phyloP scores from a whole-genome alignment of 2,797 vertebrate genomes.

The Eulemur mongoz region DNA sequence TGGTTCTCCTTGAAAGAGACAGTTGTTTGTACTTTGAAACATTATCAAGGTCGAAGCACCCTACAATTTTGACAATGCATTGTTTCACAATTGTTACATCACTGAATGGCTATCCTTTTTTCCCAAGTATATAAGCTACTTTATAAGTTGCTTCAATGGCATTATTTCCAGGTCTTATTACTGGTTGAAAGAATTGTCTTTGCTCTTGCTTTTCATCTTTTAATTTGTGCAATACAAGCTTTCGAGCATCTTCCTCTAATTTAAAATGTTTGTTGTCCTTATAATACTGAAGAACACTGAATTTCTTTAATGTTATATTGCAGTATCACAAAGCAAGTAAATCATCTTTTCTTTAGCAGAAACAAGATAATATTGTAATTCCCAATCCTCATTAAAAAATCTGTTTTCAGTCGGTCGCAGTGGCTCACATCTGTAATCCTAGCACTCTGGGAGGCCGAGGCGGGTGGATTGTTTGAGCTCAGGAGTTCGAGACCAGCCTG shows the following conservation, averaged over 20 bases:
- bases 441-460: too few species aligned
- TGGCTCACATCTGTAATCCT: too few species aligned
- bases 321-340: neutral
- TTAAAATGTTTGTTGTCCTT: neutral
- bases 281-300: neutral
- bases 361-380: neutral
- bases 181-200: neutral
- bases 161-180: neutral
- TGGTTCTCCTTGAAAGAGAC: neutral
- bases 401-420: rapidly evolving
- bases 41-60: neutral
- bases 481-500: too few species aligned
- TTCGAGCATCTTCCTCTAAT: neutral
- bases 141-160: neutral
- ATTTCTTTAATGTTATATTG: neutral
- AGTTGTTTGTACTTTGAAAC: neutral
- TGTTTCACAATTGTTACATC: neutral
- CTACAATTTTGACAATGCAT: neutral
- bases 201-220: neutral
- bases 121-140: neutral
- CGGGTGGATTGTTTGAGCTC: too few species aligned
- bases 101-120: neutral
- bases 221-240: neutral
- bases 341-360: neutral
- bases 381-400: neutral